Conservation (phyloP, 2,888 invertebrate genomes). For the Ferrisia virgata region DNA sequence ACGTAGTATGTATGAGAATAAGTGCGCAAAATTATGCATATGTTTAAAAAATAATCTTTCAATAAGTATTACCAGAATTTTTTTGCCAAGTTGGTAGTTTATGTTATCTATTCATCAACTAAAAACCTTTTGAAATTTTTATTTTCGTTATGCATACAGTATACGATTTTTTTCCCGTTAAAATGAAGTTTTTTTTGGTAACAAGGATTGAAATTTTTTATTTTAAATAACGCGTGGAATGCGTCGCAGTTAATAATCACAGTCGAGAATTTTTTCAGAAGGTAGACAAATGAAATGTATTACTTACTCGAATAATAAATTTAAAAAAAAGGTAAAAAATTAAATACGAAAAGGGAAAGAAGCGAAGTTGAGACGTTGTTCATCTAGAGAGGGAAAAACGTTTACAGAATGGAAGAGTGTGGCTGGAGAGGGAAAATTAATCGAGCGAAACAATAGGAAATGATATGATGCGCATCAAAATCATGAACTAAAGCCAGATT, state of each 20-base stretch:
- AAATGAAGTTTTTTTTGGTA: neutral
- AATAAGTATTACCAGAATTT: neutral
- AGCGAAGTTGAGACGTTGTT: neutral
- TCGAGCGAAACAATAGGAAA: slow-evolving; percentile 45
- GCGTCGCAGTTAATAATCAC: slow-evolving; percentile 27
- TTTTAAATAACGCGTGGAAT: slow-evolving; percentile 31
- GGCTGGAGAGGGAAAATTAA: slow-evolving; percentile 31
- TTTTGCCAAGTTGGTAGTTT: neutral
- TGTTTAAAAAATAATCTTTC: neutral
- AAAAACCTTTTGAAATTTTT: neutral
- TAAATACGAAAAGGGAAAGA: neutral
- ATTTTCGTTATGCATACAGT: neutral
- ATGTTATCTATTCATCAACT: neutral
- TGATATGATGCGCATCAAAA: slow-evolving; percentile 43
- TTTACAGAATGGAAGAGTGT: neutral
- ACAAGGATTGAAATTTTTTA: neutral
- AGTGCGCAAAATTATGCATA: too few species aligned
- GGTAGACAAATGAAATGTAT: slow-evolving; percentile 6
- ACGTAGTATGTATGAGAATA: too few species aligned
- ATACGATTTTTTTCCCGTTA: neutral
- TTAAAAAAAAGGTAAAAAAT: neutral
- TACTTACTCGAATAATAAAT: neutral
- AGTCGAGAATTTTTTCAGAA: neutral
- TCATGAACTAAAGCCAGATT: slow-evolving; percentile 39
- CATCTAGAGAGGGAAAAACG: slow-evolving; percentile 2